Percentiles rank a stretch among this genome's conserved stretches.
Conservation (phyloP, 1,140 invertebrate genomes). For the Anoplophora glabripennis region DNA sequence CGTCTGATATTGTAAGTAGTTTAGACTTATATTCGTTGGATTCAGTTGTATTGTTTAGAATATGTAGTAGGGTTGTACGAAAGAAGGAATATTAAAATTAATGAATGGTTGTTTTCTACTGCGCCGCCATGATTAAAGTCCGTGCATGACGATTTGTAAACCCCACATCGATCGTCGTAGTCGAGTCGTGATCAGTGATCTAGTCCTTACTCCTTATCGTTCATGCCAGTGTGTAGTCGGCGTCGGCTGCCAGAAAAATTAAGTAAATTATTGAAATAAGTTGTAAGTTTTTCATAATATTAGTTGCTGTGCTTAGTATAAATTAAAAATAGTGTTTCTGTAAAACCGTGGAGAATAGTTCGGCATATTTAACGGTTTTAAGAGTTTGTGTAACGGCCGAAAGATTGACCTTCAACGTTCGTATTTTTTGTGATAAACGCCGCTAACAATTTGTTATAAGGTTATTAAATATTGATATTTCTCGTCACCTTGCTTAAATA, state of each 20-base stretch:
- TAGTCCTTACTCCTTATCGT: slow-evolving; percentile 38
- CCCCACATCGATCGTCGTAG: slow-evolving; percentile 38
- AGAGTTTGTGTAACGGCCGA: background rate
- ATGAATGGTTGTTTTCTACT: too few species aligned
- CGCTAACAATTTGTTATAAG: too few species aligned
- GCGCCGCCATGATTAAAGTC: slow-evolving; percentile 7
- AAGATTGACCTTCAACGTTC: background rate
- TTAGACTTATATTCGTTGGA: too few species aligned
- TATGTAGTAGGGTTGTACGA: too few species aligned
- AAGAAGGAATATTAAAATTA: too few species aligned
- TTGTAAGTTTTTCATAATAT: slow-evolving; percentile 39
- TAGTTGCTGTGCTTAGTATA: background rate
- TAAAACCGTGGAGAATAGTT: slow-evolving; percentile 11
- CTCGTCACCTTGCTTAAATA: too few species aligned
- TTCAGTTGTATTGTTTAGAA: too few species aligned
- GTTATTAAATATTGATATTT: too few species aligned
- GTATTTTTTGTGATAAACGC: background rate
- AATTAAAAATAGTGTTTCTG: background rate
- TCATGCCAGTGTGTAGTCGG: slow-evolving; percentile 35
- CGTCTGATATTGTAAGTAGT: too few species aligned
- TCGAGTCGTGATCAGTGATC: slow-evolving; percentile 38
- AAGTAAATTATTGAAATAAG: slow-evolving; percentile 36
- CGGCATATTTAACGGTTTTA: slow-evolving; percentile 12
- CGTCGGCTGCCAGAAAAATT: slow-evolving; percentile 32
- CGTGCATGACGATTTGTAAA: slow-evolving; percentile 40